phyloP scores from a whole-genome alignment of 2,797 vertebrate species.

The Miichthys miiuy region DNA sequence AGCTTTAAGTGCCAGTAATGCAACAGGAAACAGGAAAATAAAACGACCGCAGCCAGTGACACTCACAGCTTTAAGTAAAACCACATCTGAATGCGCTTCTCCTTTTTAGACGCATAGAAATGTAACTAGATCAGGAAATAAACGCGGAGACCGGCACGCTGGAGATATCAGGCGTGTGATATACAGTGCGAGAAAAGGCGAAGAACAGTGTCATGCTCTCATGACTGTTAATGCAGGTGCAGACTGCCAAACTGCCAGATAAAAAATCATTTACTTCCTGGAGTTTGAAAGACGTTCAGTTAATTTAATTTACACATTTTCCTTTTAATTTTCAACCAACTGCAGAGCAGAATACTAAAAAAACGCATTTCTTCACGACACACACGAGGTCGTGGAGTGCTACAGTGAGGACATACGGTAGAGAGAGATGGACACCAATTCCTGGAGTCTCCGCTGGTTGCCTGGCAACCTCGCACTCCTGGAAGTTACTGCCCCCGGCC shows the following conservation, averaged over 20 bases:
- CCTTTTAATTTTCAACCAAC: constrained; percentile 3
- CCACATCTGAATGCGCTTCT: constrained; percentile 31
- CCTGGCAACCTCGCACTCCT: not conserved
- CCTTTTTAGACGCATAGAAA: not conserved
- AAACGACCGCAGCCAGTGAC: not conserved
- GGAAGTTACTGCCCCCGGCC: not conserved
- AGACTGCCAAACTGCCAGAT: too few relatives aligned
- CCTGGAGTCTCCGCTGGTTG: not conserved
- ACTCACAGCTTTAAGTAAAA: constrained; percentile 12
- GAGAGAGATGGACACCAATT: too few relatives aligned
- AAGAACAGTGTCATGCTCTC: not conserved
- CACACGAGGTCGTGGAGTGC: too few relatives aligned
- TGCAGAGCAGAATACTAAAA: not conserved
- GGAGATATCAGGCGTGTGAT: not conserved
- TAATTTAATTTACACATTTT: not conserved
- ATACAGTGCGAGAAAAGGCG: not conserved
- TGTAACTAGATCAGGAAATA: not conserved
- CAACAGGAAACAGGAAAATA: constrained; percentile 51
- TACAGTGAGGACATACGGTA: too few relatives aligned
- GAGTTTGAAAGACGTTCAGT: not conserved
- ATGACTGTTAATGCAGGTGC: not conserved
- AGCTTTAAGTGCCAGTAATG: constrained; percentile 22
- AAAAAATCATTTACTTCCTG: not conserved
- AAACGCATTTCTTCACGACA: too few relatives aligned
- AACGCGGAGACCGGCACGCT: not conserved